phyloP scores from a whole-genome alignment of 2,888 invertebrate genomes.

The Microdon myrmicae region DNA sequence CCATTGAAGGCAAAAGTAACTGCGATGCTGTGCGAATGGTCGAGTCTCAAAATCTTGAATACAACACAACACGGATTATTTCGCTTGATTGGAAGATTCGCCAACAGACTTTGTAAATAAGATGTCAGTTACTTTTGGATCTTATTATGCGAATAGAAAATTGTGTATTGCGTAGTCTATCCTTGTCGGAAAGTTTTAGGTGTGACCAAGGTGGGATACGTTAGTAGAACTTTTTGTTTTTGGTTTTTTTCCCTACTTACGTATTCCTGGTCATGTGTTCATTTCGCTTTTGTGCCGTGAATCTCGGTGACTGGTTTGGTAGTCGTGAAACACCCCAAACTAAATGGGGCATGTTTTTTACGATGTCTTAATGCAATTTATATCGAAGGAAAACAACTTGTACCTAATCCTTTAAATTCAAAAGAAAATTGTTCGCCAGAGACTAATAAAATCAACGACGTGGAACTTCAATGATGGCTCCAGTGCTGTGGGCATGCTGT shows the following conservation, averaged over 20 bases:
- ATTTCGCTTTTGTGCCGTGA: conserved; percentile 7
- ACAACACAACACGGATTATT: conserved; percentile 31
- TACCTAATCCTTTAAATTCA: conserved; percentile 66
- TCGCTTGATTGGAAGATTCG: conserved; percentile 41
- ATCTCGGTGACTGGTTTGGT: conserved; percentile 9
- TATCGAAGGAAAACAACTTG: conserved; percentile 63
- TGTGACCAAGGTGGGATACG: conserved; percentile 23
- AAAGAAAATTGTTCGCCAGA: conserved; percentile 66
- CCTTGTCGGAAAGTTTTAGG: conserved; percentile 7
- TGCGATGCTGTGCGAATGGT: no score
- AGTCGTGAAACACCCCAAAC: conserved; percentile 45
- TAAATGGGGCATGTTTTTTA: conserved; percentile 61
- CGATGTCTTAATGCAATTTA: conserved; percentile 63
- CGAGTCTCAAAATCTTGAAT: no score
- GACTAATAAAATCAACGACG: conserved; percentile 67
- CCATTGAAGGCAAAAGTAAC: conserved; percentile 10
- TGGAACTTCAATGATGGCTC: conserved; percentile 62
- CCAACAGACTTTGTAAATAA: conserved; percentile 25
- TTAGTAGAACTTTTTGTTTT: no score
- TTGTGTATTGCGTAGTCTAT: no score
- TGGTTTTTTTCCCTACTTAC: no score
- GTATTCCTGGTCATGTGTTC: background rate
- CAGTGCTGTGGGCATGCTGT: conserved; percentile 20
- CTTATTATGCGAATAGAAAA: conserved; percentile 2
- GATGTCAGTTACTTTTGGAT: conserved; percentile 12